Percentiles rank a stretch among this genome's conserved stretches.
Conservation (phyloP, 2,797 vertebrate genomes). For the Nyctalus aviator region DNA sequence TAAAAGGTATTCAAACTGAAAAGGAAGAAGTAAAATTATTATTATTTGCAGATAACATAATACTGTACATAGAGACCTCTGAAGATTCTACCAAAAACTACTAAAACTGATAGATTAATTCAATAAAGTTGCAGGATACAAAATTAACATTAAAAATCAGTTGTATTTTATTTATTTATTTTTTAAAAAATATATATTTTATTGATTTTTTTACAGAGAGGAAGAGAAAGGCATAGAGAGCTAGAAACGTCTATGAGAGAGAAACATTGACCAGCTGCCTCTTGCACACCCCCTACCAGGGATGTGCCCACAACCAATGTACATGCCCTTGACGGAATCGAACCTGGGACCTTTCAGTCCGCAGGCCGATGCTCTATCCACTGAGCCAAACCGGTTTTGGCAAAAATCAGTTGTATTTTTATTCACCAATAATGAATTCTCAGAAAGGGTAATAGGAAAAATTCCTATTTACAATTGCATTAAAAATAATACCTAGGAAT, state of each 20-base stretch:
- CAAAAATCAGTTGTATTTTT: not conserved
- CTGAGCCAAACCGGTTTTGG: no score
- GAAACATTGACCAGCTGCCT: no score
- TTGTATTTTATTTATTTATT: not conserved
- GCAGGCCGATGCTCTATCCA: no score
- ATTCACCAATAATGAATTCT: not conserved
- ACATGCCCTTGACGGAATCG: no score
- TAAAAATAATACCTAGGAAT: not conserved
- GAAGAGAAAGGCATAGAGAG: no score
- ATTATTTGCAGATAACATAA: not conserved
- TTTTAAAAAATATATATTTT: no score
- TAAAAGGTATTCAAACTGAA: not conserved
- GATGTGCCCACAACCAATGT: no score
- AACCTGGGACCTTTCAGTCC: no score
- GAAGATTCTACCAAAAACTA: not conserved
- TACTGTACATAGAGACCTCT: not conserved
- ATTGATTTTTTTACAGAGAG: no score
- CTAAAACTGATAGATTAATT: not conserved
- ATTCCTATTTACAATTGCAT: not conserved
- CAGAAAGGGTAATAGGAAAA: not conserved
- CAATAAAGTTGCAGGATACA: not conserved
- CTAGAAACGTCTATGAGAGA: no score
- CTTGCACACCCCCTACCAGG: no score
- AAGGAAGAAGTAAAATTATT: not conserved
- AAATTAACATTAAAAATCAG: not conserved